Evolutionary conservation across 1,140 invertebrate genomes (phyloP).

Genomic region (Danaus plexippus): DNA sequence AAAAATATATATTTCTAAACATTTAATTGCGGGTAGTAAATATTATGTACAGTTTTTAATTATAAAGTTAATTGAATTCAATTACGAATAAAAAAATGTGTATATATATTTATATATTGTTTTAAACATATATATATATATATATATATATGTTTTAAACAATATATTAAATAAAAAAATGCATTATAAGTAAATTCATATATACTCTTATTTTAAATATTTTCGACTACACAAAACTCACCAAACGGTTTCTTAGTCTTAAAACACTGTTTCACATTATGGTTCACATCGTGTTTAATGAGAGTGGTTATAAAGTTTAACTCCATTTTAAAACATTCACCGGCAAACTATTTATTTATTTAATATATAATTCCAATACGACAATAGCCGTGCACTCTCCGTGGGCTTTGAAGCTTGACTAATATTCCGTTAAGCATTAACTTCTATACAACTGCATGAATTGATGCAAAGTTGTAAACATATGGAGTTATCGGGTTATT

Average conservation of each 20-base stretch:
- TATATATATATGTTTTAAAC: too few species aligned
- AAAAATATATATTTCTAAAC: too few species aligned
- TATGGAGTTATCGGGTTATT: slow-evolving; percentile 1
- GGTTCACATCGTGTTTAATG: slow-evolving; percentile 68
- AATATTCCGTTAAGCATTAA: slow-evolving; percentile 36
- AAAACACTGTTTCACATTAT: slow-evolving; percentile 67
- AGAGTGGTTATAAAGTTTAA: slow-evolving; percentile 59
- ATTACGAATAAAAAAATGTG: too few species aligned
- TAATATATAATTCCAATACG: background rate
- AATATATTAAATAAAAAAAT: too few species aligned
- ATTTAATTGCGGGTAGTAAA: too few species aligned
- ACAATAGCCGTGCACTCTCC: slow-evolving; percentile 20
- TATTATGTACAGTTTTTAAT: too few species aligned
- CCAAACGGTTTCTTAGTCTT: slow-evolving; percentile 64
- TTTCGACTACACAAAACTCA: slow-evolving; percentile 30
- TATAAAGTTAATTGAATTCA: too few species aligned
- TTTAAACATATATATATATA: too few species aligned
- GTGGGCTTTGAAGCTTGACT: slow-evolving; percentile 34
- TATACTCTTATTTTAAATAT: too few species aligned
- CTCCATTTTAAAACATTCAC: slow-evolving; percentile 45
- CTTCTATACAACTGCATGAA: slow-evolving; percentile 36
- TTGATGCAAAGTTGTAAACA: slow-evolving; percentile 28
- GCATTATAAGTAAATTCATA: too few species aligned
- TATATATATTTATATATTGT: too few species aligned
- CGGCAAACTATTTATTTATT: slow-evolving; percentile 7